Conservation (phyloP, 2,888 invertebrate genomes). For the Oegoconia quadripuncta region DNA sequence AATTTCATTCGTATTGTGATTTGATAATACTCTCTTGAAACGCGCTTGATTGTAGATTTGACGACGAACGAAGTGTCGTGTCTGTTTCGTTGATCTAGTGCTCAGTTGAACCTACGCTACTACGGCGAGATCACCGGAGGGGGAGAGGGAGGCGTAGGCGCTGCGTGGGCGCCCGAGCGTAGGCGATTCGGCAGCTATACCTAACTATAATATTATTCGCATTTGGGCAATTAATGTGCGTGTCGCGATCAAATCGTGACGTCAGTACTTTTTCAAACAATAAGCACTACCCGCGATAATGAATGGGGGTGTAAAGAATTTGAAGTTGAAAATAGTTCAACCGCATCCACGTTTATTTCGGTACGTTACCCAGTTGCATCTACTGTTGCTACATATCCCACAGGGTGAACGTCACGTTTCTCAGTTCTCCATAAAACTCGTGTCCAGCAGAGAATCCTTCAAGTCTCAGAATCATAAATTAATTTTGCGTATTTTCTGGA, state of each 20-base stretch:
- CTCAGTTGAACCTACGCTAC: slow-evolving; percentile 44
- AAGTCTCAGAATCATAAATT: too few relatives aligned
- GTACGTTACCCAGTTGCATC: too few relatives aligned
- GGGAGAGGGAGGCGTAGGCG: slow-evolving; percentile 35
- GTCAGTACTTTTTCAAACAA: slow-evolving; percentile 25
- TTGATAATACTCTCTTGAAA: not conserved
- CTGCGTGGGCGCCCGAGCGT: slow-evolving; percentile 31
- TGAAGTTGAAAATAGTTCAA: not conserved
- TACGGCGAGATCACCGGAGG: slow-evolving; percentile 37
- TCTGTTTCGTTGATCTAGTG: slow-evolving; percentile 20
- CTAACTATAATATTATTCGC: slow-evolving; percentile 41
- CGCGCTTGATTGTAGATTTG: not conserved
- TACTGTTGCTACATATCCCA: too few relatives aligned
- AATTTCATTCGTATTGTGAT: not conserved
- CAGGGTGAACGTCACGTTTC: too few relatives aligned
- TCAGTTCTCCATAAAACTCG: too few relatives aligned
- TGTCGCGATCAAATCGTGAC: slow-evolving; percentile 36
- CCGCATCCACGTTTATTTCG: too few relatives aligned
- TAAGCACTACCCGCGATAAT: not conserved
- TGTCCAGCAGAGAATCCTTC: too few relatives aligned
- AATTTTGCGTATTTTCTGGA: too few relatives aligned
- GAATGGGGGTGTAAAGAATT: slow-evolving; percentile 1
- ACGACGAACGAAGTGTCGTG: slow-evolving; percentile 7
- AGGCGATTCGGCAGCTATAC: slow-evolving; percentile 51
- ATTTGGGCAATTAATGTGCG: slow-evolving; percentile 58